Base-by-base conservation (phyloP, 2,888 invertebrate genomes). In the Stratiomys singularior region DNA sequence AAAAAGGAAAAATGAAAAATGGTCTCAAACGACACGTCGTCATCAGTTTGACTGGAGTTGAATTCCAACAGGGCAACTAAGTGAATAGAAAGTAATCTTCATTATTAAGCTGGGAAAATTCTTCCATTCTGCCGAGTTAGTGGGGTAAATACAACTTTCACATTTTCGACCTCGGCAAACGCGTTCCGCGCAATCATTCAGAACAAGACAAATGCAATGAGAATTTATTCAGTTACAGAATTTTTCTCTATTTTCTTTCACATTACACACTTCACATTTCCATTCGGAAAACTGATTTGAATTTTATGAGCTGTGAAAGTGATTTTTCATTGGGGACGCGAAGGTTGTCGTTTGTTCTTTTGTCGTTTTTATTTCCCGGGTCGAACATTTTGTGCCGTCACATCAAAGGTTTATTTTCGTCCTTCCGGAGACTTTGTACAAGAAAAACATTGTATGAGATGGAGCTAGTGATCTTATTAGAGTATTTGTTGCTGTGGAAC, bases 301-400 rank as follows among this genome's bases (percentile, higher is more conserved):
- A 76, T 76, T 78, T 78, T 78, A 78, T 78, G 78, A 76, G 67
- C 78, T 78, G 78, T 78, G 78, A 78, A 78, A 71, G 78, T 77
- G 69, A 77, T 78, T 78, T 78, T 78, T 78, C 78, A 78, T 76
- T 78, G 76, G 78, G 72, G 76, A 74, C 15, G 66, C 18, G 74
- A 78, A 64, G 76, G 76, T 69, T 78, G 52, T 52, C 52, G 15
- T 13, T 18, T 52, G n/a, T 52, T 52, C 18, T 18, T 4, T n/a
- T 9, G 71, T 74, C 64, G 37, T 37, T 37, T 37, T 37, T 5
- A n/a, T n/a, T 37, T 37, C 72, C 60, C 28, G 64, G 77, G 72
- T 64, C 64, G 64, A n/a, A 28, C 30, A 52, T 72, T 18, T 30
- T 56, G 76, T 71, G 47, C 76, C 56, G 5, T 78, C 60, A 78